Conservation (phyloP, 2,113 vertebrate species). For the Mesembrinibis cayennensis region DNA sequence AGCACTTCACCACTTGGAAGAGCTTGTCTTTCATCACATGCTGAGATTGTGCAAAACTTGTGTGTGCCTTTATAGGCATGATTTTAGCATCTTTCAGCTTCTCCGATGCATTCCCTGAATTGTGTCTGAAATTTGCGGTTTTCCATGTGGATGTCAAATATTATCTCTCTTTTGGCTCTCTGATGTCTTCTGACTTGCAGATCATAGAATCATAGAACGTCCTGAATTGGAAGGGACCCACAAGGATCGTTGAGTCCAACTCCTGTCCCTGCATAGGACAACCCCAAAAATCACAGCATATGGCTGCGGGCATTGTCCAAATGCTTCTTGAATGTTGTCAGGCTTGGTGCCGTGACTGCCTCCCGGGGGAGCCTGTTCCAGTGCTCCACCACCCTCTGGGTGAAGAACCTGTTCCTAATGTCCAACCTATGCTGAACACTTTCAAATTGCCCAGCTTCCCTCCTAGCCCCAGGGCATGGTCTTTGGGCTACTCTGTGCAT, state of each 20-base stretch:
- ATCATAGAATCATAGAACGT: too few species aligned
- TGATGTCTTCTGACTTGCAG: not conserved
- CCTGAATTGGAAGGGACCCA: too few species aligned
- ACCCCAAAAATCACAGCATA: too few species aligned
- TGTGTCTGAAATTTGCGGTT: not conserved
- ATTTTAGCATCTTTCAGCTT: not conserved
- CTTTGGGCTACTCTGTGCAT: not conserved
- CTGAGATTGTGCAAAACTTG: not conserved
- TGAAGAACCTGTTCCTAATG: too few species aligned
- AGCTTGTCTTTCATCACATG: not conserved
- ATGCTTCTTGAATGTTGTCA: too few species aligned
- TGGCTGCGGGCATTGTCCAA: too few species aligned
- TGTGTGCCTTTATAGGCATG: not conserved
- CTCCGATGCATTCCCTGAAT: rapidly evolving
- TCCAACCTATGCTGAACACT: not conserved
- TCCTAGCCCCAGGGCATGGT: not conserved
- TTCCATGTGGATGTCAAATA: not conserved
- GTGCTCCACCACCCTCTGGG: too few species aligned
- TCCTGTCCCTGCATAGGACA: too few species aligned
- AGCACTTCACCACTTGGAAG: not conserved
- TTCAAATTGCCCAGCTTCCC: not conserved
- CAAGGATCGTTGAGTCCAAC: too few species aligned
- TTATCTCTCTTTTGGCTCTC: not conserved
- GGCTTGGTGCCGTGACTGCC: too few species aligned
- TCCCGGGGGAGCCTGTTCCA: too few species aligned